Evolutionary conservation across 2,113 vertebrate species (phyloP).

Genomic region (Larimichthys polyactis): DNA sequence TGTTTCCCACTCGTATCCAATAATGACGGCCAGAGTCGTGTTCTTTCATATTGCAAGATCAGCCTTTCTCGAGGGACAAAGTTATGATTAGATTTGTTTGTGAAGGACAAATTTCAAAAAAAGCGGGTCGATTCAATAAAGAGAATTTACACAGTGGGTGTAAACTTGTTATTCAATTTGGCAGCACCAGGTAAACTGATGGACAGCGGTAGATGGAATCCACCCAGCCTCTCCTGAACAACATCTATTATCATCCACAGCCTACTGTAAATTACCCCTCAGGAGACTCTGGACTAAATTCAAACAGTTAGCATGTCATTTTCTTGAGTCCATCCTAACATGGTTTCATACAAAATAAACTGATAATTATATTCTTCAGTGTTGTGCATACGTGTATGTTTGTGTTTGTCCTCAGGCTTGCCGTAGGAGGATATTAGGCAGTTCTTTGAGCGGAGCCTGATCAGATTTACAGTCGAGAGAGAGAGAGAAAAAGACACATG

Average conservation of each 20-base stretch:
- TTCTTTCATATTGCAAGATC: constrained; percentile 14
- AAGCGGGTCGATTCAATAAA: constrained; percentile 36
- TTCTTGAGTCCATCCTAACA: constrained; percentile 29
- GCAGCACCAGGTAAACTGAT: constrained; percentile 24
- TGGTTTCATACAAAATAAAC: constrained; percentile 31
- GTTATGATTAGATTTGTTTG: constrained; percentile 58
- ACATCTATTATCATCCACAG: constrained; percentile 32
- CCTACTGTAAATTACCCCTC: constrained; percentile 26
- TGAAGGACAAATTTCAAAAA: constrained; percentile 32
- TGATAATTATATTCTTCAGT: neutral
- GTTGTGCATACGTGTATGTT: constrained; percentile 19
- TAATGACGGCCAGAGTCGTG: neutral
- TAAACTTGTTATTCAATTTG: constrained; percentile 44
- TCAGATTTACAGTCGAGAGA: constrained; percentile 63
- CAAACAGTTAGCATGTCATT: constrained; percentile 43
- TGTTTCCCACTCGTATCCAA: constrained; percentile 8
- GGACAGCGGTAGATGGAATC: constrained; percentile 33
- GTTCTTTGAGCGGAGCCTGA: constrained; percentile 51
- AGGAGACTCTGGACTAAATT: constrained; percentile 22
- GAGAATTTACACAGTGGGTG: constrained; percentile 48
- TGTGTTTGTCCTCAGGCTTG: constrained; percentile 44
- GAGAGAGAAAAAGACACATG: constrained; percentile 53
- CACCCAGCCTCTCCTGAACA: constrained; percentile 19
- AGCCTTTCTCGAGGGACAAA: constrained; percentile 15
- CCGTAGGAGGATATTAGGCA: constrained; percentile 55